These are phyloP conservation scores for Tychaedon coryphoeus DNA, from an alignment of 2,113 vertebrate genomes.

Conservation along the genomic window DNA sequence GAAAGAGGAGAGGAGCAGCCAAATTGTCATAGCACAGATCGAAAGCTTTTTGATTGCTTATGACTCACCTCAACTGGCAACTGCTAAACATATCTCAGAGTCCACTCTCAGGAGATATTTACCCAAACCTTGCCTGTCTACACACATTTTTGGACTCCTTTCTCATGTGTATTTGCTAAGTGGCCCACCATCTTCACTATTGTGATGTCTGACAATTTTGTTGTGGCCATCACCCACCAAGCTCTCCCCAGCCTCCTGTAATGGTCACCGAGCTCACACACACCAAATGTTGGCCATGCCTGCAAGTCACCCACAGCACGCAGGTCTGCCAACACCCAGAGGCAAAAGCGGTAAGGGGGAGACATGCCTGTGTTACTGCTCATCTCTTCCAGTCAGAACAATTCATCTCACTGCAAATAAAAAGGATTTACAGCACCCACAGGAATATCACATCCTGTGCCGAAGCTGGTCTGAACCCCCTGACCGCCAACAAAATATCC, in stretches of 20 bases:
- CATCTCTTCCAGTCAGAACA: neutral
- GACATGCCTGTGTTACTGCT: neutral
- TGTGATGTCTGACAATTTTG: rapidly evolving
- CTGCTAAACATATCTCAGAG: neutral
- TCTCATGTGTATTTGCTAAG: neutral
- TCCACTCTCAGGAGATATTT: neutral
- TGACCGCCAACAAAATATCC: neutral
- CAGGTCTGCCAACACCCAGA: rapidly evolving
- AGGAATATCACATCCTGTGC: neutral
- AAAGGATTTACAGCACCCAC: neutral
- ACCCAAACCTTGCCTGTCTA: neutral
- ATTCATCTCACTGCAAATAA: neutral
- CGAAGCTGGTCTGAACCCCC: neutral
- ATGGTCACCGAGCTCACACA: rapidly evolving
- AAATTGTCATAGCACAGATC: neutral
- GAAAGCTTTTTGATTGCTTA: neutral
- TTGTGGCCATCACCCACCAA: neutral
- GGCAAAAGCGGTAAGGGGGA: rapidly evolving
- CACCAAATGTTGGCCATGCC: neutral
- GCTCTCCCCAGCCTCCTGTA: neutral
- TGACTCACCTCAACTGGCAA: neutral
- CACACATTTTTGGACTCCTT: neutral
- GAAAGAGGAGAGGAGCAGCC: neutral
- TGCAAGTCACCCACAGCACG: neutral
- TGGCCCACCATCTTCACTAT: neutral